phyloP scores from a whole-genome alignment of 2,888 invertebrate species.

The Caprella mutica region DNA sequence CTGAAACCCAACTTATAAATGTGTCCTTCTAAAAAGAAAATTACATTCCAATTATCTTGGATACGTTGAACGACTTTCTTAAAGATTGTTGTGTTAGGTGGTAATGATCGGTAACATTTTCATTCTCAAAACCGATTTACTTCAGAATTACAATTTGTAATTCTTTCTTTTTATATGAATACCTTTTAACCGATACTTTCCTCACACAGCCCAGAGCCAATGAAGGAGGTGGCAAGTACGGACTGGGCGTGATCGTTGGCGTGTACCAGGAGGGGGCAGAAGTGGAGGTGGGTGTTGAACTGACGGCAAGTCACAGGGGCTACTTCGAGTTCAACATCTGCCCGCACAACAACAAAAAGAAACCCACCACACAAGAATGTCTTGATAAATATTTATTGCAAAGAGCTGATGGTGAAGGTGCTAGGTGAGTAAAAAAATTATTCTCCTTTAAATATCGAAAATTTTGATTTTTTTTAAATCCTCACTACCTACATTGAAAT shows the following conservation, averaged over 20 bases:
- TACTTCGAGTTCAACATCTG: constrained; percentile 76
- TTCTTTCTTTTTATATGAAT: no score
- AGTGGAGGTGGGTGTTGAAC: constrained; percentile 62
- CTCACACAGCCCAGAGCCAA: constrained; percentile 55
- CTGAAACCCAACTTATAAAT: no score
- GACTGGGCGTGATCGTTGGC: constrained; percentile 68
- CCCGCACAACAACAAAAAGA: constrained; percentile 50
- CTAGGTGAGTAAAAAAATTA: constrained; percentile 36
- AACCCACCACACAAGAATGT: constrained; percentile 52
- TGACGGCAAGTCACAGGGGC: constrained; percentile 77
- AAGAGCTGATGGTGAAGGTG: constrained; percentile 42
- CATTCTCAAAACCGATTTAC: no score
- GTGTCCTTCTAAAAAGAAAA: no score
- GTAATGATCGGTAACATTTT: no score
- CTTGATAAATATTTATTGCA: constrained; percentile 59
- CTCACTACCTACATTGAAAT: no score
- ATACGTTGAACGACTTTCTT: no score
- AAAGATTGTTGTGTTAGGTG: not conserved
- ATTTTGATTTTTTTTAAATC: no score
- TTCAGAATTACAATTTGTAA: no score
- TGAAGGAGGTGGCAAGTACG: constrained; percentile 72
- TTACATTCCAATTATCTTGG: no score
- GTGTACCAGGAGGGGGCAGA: constrained; percentile 56
- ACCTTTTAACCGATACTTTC: not conserved
- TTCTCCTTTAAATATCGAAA: no score